Conservation (phyloP, 2,797 vertebrate genomes). For the Erithacus rubecula region DNA sequence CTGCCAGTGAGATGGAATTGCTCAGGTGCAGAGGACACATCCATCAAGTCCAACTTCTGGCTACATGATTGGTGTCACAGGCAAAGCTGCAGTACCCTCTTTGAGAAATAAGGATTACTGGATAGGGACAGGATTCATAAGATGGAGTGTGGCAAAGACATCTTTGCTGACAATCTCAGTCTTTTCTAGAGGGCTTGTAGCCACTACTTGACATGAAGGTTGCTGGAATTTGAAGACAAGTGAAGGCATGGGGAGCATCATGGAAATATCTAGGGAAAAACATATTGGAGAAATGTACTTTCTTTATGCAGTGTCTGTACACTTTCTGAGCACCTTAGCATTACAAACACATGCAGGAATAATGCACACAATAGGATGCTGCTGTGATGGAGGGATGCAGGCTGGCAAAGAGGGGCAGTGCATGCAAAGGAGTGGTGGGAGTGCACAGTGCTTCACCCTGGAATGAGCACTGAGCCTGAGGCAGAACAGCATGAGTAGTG, state of each 20-base stretch:
- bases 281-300: neutral
- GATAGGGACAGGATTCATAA: neutral
- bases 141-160: neutral
- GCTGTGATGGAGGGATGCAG: neutral
- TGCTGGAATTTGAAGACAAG: neutral
- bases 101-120: neutral
- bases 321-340: neutral
- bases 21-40: neutral
- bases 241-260: neutral
- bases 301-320: neutral
- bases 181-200: neutral
- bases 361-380: neutral
- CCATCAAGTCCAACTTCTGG: neutral
- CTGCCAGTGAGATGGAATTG: neutral
- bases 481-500: neutral
- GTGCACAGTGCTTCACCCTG: neutral
- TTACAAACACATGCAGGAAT: neutral
- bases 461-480: neutral
- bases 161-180: neutral
- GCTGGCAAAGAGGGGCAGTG: neutral
- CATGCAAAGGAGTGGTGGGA: neutral
- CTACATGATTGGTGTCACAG: neutral
- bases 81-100: rapidly evolving
- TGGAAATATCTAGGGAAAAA: neutral
- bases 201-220: neutral